Conservation (phyloP, 1,140 invertebrate species). For the Trachymyrmex septentrionalis region DNA sequence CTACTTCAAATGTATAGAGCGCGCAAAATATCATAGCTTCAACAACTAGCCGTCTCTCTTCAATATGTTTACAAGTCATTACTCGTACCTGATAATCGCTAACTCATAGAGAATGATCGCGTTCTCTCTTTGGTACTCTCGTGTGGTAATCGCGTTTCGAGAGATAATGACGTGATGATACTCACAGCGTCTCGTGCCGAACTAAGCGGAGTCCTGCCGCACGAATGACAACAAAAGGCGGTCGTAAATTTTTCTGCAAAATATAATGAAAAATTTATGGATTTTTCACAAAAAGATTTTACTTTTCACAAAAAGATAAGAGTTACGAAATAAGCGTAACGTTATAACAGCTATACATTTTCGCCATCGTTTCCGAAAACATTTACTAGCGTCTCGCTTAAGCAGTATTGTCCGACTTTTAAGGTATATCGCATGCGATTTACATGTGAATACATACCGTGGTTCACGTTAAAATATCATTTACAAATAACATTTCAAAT, state of each 20-base stretch:
- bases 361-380: constrained; percentile 38
- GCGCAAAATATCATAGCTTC: not conserved
- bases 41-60: not conserved
- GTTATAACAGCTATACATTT: constrained; percentile 3
- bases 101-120: constrained; percentile 1
- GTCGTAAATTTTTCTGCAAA: not conserved
- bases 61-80: not conserved
- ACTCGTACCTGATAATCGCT: not conserved
- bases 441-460: constrained; percentile 70
- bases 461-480: constrained; percentile 67
- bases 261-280: constrained; percentile 12
- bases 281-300: constrained; percentile 12
- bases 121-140: not conserved
- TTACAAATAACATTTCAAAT: constrained; percentile 65
- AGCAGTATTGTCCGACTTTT: constrained; percentile 73
- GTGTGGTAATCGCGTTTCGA: not conserved
- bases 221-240: not conserved
- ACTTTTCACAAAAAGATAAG: not conserved
- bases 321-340: constrained; percentile 30
- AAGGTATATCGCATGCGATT: constrained; percentile 69
- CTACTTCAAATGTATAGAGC: not conserved
- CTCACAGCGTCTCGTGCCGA: not conserved
- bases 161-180: not conserved
- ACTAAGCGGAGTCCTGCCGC: not conserved
- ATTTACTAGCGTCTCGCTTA: constrained; percentile 48